Evolutionary conservation across 2,888 invertebrate species (phyloP), one percentile per base, ranked within the genome.

Genomic region (Lamellibrachia columna): DNA sequence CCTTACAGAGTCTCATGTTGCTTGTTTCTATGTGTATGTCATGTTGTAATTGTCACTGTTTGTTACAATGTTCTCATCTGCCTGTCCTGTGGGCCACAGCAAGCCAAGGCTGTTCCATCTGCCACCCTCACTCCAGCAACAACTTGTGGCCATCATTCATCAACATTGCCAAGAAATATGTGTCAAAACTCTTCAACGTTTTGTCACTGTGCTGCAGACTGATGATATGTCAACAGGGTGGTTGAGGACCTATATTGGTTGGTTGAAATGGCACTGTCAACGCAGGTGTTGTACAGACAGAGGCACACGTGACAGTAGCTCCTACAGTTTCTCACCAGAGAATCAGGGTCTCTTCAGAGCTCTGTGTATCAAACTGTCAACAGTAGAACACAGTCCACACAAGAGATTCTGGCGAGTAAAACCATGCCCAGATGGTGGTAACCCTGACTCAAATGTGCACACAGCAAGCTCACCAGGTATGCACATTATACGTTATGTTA

Each of bases 31-130:
- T 40, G 40, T 1, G 40, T 15, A 75, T 75, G 75, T 75, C 15
- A 75, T 75, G 75, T 75, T 75, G 75, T 75, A n/a, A 75, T 75
- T 75, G 55, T 55, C 8, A 55, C 55, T 55, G 22, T 75, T 75
- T 40, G 40, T 40, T 40, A 40, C 75, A 15, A 75, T 75, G 75
- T 75, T n/a, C 6, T 75, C 75, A 75, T 75, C 75, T n/a, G n/a
- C 22, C 75, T 75, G 75, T 40, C 75, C 75, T 9, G 55, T 55
- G 55, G 55, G 7, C 75, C 75, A 22, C 75, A 75, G 75, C 75
- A 75, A 75, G 75, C 75, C 75, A 75, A 75, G 75, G 75, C 75
- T 75, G 75, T 75, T 75, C 75, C 75, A 75, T 75, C 22, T 75
- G 22, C 75, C 75, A 75, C 75, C 75, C n/a, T 75, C 75, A 75